Evolutionary conservation across 2,797 vertebrate species (phyloP).

Genomic region (Falco naumanni): DNA sequence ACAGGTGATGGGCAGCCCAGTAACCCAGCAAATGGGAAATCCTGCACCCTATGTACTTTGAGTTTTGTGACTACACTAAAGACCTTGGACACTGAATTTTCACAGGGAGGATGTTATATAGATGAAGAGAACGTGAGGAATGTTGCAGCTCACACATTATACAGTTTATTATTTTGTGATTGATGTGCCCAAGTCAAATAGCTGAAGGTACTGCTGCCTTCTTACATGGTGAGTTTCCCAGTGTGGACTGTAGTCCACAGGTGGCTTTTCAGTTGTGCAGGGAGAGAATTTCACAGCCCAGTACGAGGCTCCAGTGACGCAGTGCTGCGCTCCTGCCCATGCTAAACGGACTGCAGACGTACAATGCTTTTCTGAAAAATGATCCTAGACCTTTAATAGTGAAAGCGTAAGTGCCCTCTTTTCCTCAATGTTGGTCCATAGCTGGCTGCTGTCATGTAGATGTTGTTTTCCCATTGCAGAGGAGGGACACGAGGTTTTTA

Average conservation of each 20-base stretch:
- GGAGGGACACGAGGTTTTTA: background rate
- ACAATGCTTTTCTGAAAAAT: background rate
- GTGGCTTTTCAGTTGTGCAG: background rate
- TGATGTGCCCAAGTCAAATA: background rate
- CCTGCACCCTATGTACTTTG: background rate
- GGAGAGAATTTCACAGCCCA: background rate
- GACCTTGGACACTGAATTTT: background rate
- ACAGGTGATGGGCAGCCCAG: background rate
- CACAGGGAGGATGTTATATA: background rate
- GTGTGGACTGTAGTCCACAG: background rate
- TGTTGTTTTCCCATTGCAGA: background rate
- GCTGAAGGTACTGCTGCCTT: background rate
- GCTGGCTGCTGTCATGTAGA: background rate
- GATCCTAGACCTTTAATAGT: background rate
- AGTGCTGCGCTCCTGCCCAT: background rate
- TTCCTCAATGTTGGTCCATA: background rate
- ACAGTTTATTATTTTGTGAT: background rate
- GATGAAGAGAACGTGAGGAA: background rate
- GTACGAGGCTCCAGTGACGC: rapidly evolving
- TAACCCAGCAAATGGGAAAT: background rate
- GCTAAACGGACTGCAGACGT: rapidly evolving
- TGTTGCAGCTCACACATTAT: background rate
- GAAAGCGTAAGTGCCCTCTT: background rate
- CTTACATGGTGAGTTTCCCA: rapidly evolving
- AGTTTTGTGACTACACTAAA: background rate